Evolutionary conservation across 2,113 vertebrate species (phyloP).

Genomic region (Dasyurus viverrinus): DNA sequence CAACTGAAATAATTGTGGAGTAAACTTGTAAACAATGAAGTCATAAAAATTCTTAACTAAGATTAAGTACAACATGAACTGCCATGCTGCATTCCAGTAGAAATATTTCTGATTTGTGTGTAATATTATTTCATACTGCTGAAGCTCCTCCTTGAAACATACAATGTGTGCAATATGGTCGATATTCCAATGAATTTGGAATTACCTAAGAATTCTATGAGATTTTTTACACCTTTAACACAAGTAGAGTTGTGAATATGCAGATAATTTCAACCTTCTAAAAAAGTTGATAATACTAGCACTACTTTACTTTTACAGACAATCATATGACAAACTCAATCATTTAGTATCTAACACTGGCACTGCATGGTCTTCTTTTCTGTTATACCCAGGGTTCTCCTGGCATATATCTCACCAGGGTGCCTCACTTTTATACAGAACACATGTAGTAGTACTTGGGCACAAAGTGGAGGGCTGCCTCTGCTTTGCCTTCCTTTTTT

Average conservation of each 20-base stretch:
- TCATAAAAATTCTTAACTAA: not conserved
- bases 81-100: not conserved
- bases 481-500: not conserved
- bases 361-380: conserved; percentile 72
- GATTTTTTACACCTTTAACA: not conserved
- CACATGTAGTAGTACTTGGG: not conserved
- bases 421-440: not conserved
- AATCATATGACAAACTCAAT: conserved; percentile 66
- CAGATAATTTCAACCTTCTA: not conserved
- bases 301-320: conserved; percentile 49
- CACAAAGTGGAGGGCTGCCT: not conserved
- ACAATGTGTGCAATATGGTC: not conserved
- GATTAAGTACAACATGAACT: not conserved
- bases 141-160: not conserved
- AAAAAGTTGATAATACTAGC: not conserved
- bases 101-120: not conserved
- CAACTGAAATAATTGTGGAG: not conserved
- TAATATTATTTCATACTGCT: not conserved
- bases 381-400: conserved; percentile 54
- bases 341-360: conserved; percentile 72
- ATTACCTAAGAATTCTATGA: not conserved
- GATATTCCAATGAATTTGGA: not conserved
- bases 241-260: not conserved
- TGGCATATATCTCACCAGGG: not conserved
- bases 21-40: not conserved